Conservation (phyloP, 2,888 invertebrate genomes). For the Polietes domitor region DNA sequence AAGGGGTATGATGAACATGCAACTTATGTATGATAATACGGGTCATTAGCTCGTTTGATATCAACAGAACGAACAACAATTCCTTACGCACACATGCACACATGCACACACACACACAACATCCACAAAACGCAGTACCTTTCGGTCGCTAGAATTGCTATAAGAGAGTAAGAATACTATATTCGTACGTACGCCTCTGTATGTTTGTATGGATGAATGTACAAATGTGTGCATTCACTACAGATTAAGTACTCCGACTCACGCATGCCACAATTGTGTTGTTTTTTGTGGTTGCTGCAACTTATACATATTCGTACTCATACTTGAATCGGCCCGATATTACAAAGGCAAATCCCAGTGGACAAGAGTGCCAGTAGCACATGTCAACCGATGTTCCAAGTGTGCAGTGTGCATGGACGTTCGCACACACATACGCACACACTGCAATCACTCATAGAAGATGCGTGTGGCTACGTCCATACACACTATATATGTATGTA, state of each 20-base stretch:
- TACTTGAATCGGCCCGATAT: not conserved
- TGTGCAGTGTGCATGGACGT: not conserved
- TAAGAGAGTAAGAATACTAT: not conserved
- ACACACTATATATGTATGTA: no score
- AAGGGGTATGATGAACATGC: conserved; percentile 51
- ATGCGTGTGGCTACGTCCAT: no score
- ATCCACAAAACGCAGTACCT: not conserved
- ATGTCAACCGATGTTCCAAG: conserved; percentile 1
- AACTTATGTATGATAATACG: conserved; percentile 56
- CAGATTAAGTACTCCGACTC: conserved; percentile 35
- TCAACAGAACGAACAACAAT: conserved; percentile 42
- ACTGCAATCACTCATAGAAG: no score
- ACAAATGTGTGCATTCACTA: not conserved
- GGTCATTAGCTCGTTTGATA: conserved; percentile 62
- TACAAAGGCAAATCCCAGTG: conserved; percentile 17
- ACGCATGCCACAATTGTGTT: conserved; percentile 54
- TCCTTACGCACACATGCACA: not conserved
- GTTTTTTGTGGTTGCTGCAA: conserved; percentile 44
- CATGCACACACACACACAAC: conserved; percentile 16
- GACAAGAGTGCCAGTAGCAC: conserved; percentile 35
- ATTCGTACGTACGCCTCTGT: not conserved
- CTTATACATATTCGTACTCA: conserved; percentile 2
- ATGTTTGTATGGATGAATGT: not conserved
- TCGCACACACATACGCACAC: not conserved
- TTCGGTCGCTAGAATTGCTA: not conserved